A percentile compares a stretch with the other conserved stretches of the same genome.
phyloP scores from a whole-genome alignment of 2,113 vertebrate species.

The Taurulus bubalis region DNA sequence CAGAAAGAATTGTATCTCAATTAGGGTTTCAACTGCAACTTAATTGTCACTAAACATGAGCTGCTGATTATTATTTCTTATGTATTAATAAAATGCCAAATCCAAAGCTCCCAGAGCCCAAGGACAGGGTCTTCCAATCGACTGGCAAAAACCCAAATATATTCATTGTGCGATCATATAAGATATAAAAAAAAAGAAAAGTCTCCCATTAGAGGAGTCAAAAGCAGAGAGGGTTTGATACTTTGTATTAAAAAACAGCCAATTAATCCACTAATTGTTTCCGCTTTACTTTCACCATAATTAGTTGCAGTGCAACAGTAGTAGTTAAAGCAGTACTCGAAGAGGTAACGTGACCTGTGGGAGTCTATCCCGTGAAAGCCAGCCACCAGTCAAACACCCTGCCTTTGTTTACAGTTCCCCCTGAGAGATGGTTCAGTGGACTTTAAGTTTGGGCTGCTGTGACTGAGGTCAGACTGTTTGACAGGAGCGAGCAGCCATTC shows the following conservation, averaged over 20 bases:
- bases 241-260: background rate
- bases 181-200: background rate
- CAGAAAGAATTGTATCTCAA: too few relatives aligned
- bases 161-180: background rate
- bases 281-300: background rate
- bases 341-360: slow-evolving; percentile 5
- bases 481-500: slow-evolving; percentile 43
- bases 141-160: background rate
- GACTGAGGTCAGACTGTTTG: slow-evolving; percentile 56
- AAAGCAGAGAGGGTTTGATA: background rate
- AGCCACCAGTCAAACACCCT: slow-evolving; percentile 35
- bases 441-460: slow-evolving; percentile 44
- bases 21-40: too few relatives aligned
- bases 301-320: background rate
- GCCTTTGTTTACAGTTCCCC: slow-evolving; percentile 60
- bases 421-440: slow-evolving; percentile 39
- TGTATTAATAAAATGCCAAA: too few relatives aligned
- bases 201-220: background rate
- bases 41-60: too few relatives aligned
- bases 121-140: too few relatives aligned
- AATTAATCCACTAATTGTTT: background rate
- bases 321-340: background rate
- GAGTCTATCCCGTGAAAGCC: slow-evolving; percentile 23
- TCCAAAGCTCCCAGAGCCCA: too few relatives aligned
- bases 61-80: too few relatives aligned